Conservation (phyloP, 2,113 vertebrate species). For the Crotalus viridis region DNA sequence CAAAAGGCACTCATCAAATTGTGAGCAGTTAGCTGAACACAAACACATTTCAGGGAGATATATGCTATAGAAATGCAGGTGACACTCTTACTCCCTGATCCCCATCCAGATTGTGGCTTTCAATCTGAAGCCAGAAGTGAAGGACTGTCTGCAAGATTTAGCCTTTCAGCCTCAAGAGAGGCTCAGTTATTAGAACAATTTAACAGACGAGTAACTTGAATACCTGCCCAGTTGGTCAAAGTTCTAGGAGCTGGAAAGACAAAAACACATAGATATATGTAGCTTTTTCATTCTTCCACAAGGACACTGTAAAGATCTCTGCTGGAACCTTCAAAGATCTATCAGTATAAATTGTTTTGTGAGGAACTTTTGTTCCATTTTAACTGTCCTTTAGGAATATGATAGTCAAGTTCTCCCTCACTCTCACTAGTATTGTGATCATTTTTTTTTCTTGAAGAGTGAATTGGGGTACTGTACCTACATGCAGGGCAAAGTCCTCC, state of each 20-base stretch:
- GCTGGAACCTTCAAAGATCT: background rate
- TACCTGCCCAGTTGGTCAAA: background rate
- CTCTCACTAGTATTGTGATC: background rate
- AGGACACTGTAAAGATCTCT: background rate
- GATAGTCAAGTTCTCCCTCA: background rate
- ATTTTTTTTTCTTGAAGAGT: background rate
- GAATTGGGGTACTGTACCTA: background rate
- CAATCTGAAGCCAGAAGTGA: background rate
- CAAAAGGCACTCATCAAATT: background rate
- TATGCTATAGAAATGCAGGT: background rate
- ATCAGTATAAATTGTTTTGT: background rate
- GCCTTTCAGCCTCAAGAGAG: constrained; percentile 1
- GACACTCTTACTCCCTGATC: background rate
- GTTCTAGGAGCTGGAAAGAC: background rate
- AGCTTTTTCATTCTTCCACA: background rate
- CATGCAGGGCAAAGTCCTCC: background rate
- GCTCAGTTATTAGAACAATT: background rate
- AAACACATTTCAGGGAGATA: background rate
- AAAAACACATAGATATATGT: rapidly evolving
- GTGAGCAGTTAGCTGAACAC: background rate
- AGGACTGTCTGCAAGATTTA: background rate
- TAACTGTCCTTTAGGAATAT: background rate
- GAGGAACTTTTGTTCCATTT: background rate
- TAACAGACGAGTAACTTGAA: background rate
- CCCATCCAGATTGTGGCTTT: background rate